A percentile compares a stretch with the other conserved stretches of the same genome.
Evolutionary conservation across 2,113 vertebrate species (phyloP).

Genomic region (Guaruba guarouba): DNA sequence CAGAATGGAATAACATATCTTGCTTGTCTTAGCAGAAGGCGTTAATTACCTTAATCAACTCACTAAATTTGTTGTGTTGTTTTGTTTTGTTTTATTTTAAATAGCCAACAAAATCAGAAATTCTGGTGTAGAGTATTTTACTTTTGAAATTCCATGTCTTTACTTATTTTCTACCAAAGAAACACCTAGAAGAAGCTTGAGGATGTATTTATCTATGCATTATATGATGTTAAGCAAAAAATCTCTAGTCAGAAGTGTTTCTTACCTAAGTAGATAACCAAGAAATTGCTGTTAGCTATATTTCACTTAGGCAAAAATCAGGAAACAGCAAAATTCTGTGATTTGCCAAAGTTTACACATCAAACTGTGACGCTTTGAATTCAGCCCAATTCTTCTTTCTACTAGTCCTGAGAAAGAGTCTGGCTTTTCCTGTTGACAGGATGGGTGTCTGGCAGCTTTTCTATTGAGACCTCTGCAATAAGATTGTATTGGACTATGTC

Average conservation of each 20-base stretch:
- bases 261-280: neutral
- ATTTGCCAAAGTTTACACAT: neutral
- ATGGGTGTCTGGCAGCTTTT: neutral
- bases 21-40: neutral
- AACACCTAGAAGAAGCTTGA: neutral
- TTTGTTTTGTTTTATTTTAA: neutral
- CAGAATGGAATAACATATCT: neutral
- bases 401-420: neutral
- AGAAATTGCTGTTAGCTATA: neutral
- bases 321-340: neutral
- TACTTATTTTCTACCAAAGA: neutral
- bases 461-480: neutral
- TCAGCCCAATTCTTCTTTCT: neutral
- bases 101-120: neutral
- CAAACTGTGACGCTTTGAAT: neutral
- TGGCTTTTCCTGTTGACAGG: neutral
- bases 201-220: neutral
- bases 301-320: neutral
- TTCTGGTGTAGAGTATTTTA: neutral
- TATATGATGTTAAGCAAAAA: neutral
- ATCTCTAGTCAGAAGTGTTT: neutral
- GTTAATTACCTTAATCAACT: neutral
- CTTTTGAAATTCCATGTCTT: neutral
- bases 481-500: neutral
- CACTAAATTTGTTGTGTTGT: neutral